Evolutionary conservation across 2,888 invertebrate genomes (phyloP).

Genomic region (Meteorus colon): DNA sequence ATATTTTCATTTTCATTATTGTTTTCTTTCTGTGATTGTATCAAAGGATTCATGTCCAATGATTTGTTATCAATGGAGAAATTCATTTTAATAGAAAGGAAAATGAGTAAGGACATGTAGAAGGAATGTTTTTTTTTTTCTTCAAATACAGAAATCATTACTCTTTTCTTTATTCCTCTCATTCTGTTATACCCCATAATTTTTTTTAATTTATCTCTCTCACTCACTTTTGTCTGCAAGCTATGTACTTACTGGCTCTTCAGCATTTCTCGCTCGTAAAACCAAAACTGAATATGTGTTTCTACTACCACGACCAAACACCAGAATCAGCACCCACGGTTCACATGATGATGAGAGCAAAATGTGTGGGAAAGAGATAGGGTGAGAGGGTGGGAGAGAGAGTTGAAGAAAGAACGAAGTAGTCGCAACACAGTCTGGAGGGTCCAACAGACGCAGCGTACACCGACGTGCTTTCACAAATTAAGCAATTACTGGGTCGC

Average conservation of each 20-base stretch:
- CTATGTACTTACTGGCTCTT: conserved; percentile 58
- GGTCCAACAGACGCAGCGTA: conserved; percentile 22
- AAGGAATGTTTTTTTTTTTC: background rate
- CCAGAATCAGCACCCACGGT: conserved; percentile 18
- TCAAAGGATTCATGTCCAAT: conserved; percentile 5
- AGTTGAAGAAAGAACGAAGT: background rate
- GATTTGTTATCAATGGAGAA: background rate
- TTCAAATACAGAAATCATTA: background rate
- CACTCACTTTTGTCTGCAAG: conserved; percentile 19
- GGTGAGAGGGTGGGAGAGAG: conserved; percentile 33
- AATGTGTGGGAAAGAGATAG: conserved; percentile 32
- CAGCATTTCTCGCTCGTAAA: conserved; percentile 68
- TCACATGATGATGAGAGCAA: conserved; percentile 21
- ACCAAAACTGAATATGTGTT: conserved; percentile 61
- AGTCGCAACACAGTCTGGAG: conserved; percentile 25
- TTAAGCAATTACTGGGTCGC: conserved; percentile 70
- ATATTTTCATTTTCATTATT: conserved; percentile 2
- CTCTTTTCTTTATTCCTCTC: background rate
- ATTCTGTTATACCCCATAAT: background rate
- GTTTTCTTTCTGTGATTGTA: conserved; percentile 6
- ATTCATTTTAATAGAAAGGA: conserved; percentile 6
- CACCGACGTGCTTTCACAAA: conserved; percentile 64
- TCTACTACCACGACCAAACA: conserved; percentile 32
- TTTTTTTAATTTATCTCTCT: conserved; percentile 34
- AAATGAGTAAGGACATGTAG: conserved; percentile 16